Evolutionary conservation across 2,797 vertebrate species (phyloP), one percentile per base, ranked within the genome.

Genomic region (Intellagama lesueurii): DNA sequence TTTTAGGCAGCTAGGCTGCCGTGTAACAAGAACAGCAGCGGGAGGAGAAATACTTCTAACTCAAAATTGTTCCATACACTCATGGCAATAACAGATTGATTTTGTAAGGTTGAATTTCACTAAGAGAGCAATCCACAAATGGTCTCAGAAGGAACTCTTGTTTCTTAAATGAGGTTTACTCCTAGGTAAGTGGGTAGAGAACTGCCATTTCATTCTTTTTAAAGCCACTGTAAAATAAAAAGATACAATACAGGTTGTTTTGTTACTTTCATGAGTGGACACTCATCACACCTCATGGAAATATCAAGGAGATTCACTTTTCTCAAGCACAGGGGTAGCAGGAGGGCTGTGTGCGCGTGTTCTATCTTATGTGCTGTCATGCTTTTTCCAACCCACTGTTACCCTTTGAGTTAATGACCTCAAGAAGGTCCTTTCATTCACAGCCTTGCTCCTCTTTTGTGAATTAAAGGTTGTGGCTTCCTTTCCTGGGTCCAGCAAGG

Each of bases 1-100:
- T 93, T 95, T 92, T 91, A 91, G 94, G 66, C 95, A 88, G 82
- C 85, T 92, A 93, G 92, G 95, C 90, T 95, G 84, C 81, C 92
- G 32, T 30, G 52, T 56, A 11, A 56, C 52, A 56, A 88, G 60
- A 93, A 92, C 88, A 94, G 35, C 92, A 40, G 92, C 91, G 22
- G 89, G 93, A n/a, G 92, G 90, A 91, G 96, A 95, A 47, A 92
- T 44, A 35, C 88, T 91, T 87, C 91, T 85, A 88, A 82, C 93
- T 94, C 95, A 93, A 88, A 47, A 60, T 88, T 90, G 89, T 96
- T 96, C 93, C 60, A 92, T 91, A 87, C 95, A 94, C 1, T 22
- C 73, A 94, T 81, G 56, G 49, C 80, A 0, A 0, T 78, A 83
- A 95, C 66, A 89, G 92, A 94, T 91, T 87, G 91, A 78, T 47